Evolutionary conservation across 2,113 vertebrate species (phyloP), one percentile per base, ranked within the genome.

Genomic region (Solea solea): DNA sequence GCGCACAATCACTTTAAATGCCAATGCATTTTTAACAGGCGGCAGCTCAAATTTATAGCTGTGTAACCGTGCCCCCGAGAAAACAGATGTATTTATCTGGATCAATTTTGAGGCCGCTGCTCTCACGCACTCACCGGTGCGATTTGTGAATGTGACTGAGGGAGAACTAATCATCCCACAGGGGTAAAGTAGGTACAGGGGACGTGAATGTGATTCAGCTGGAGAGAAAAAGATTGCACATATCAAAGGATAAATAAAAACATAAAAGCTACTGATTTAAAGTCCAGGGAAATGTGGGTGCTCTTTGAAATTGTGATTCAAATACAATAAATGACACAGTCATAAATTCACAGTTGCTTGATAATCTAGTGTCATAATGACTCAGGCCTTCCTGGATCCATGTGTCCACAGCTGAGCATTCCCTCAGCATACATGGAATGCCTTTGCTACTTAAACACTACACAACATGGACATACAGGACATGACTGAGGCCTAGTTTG

Each of bases 61-160:
- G 40, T 40, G 49, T 42, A 73, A 76, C 51, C 16, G 48, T 3
- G 39, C 63, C 59, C 59, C 56, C 0, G 44, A 69, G 58, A 57
- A 61, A 49, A 63, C 34, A 71, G 9, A n/a, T 50, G 51, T 64
- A 34, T 40, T 64, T 53, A 21, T 67, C 34, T 48, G 14, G 54
- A 40, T 63, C 41, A 46, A 58, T 72, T 79, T 51, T 72, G 50
- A 64, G 21, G 70, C 28, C 13, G 27, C 7, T 9, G 34, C 5
- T 1, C 15, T 54, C 15, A 64, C 44, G 70, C 45, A 25, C 55
- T 60, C 45, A 25, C 55, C 55, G 50, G 71, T 69, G 49, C 16
- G 41, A 52, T 69, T 61, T 64, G 42, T 68, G 49, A 78, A 81
- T 28, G 34, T 59, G 74, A 68, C 44, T 46, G 50, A 65, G 59